These are phyloP conservation scores for Chaetura pelagica DNA, from an alignment of 2,113 vertebrate genomes.

Conservation along the genomic window DNA sequence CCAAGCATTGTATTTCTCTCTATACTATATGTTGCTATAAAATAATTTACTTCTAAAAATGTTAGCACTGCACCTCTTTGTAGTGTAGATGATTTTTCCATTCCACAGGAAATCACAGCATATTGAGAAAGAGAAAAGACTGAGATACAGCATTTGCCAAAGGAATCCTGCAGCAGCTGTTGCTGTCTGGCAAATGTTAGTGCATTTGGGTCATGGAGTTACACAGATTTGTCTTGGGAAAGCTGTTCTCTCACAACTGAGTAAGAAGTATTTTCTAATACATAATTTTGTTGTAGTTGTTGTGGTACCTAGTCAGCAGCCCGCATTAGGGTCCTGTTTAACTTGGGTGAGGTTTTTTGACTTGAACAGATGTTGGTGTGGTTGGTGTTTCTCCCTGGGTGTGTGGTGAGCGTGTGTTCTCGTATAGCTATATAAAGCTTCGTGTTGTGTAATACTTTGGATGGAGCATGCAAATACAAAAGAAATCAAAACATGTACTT, in stretches of 20 bases:
- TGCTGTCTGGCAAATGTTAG: neutral
- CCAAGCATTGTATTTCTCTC: neutral
- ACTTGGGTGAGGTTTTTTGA: neutral
- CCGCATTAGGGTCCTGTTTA: neutral
- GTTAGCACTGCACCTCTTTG: neutral
- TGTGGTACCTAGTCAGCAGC: neutral
- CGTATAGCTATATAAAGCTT: neutral
- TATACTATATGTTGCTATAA: neutral
- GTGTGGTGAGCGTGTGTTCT: neutral
- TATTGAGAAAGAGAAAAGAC: slow-evolving; percentile 4
- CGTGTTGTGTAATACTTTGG: slow-evolving; percentile 29
- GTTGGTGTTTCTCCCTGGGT: neutral
- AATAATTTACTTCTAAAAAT: neutral
- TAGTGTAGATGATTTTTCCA: neutral
- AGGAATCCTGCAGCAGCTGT: slow-evolving; percentile 15
- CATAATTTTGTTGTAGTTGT: neutral
- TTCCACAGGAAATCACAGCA: neutral
- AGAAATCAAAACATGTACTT: slow-evolving; percentile 8
- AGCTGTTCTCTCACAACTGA: neutral
- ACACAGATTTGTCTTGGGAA: neutral
- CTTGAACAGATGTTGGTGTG: neutral
- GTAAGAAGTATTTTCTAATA: neutral
- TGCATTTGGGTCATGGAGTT: slow-evolving; percentile 1
- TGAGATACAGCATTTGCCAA: neutral
- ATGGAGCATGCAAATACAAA: slow-evolving; percentile 6